Evolutionary conservation across 2,888 invertebrate genomes (phyloP).

Genomic region (Unio pictorum): DNA sequence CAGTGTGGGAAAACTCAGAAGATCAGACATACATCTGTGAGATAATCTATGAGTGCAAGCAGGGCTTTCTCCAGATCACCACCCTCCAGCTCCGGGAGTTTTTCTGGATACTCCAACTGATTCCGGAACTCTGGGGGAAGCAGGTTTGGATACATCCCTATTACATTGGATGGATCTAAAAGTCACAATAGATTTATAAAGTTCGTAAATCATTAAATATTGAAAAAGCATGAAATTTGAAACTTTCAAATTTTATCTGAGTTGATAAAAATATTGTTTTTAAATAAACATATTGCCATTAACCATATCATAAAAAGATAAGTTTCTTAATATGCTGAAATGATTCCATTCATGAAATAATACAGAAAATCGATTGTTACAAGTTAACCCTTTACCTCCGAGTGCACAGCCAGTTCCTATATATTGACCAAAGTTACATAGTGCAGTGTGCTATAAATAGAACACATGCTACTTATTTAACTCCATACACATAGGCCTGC

Average conservation of each 20-base stretch:
- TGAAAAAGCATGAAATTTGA: too few species aligned
- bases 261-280: not conserved
- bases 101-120: slow-evolving; percentile 75
- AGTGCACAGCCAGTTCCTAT: too few species aligned
- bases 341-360: too few species aligned
- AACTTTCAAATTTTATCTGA: not conserved
- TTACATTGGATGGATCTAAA: slow-evolving; percentile 93
- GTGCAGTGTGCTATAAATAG: too few species aligned
- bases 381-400: too few species aligned
- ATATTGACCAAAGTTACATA: too few species aligned
- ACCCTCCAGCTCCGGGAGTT: slow-evolving; percentile 80
- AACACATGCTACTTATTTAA: too few species aligned
- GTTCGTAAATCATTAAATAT: not conserved
- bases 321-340: too few species aligned
- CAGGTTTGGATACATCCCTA: slow-evolving; percentile 93
- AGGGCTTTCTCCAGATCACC: slow-evolving; percentile 90
- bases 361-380: too few species aligned
- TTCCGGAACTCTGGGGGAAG: slow-evolving; percentile 77
- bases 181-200: slow-evolving; percentile 3
- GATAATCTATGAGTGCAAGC: slow-evolving; percentile 89
- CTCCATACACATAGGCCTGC: too few species aligned
- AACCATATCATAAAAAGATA: too few species aligned
- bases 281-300: not conserved
- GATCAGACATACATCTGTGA: slow-evolving; percentile 78
- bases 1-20: not conserved